These are phyloP conservation scores for Cyprinodon diabolis DNA, from an alignment of 2,797 vertebrate species.

Conservation along the genomic window DNA sequence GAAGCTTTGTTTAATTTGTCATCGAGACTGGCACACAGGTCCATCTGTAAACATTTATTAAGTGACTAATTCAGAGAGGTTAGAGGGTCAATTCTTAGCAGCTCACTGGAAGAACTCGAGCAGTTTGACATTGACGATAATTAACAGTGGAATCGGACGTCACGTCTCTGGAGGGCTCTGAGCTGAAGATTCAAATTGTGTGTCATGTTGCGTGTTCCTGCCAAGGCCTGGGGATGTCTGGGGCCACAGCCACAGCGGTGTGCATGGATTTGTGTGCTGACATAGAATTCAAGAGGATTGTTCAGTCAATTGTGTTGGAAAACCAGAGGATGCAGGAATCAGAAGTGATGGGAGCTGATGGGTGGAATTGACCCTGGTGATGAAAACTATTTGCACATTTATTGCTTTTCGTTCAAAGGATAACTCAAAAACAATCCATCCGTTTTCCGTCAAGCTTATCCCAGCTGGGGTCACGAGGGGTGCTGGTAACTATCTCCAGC, in stretches of 20 bases:
- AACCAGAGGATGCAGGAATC: conserved; percentile 64
- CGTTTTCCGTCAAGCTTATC: too few relatives aligned
- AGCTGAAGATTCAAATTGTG: conserved; percentile 41
- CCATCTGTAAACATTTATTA: conserved; percentile 31
- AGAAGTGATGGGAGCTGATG: conserved; percentile 80
- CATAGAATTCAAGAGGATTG: conserved; percentile 17
- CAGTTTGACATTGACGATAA: conserved; percentile 63
- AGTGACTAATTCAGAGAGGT: conserved; percentile 34
- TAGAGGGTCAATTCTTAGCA: conserved; percentile 44
- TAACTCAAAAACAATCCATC: too few relatives aligned
- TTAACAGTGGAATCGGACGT: conserved; percentile 54
- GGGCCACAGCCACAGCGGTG: conserved; percentile 31
- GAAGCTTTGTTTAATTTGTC: conserved; percentile 35
- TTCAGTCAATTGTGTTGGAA: conserved; percentile 37
- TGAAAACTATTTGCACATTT: neutral
- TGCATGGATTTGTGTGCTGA: conserved; percentile 27
- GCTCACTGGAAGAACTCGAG: conserved; percentile 50
- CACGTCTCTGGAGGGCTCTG: conserved; percentile 31
- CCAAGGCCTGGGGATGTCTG: conserved; percentile 36
- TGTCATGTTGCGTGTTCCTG: conserved; percentile 45
- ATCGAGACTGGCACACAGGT: conserved; percentile 12
- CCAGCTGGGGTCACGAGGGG: too few relatives aligned
- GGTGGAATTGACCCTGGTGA: conserved; percentile 48
- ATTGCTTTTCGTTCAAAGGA: too few relatives aligned
- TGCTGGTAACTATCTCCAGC: too few relatives aligned